Base-by-base conservation (phyloP, 2,797 vertebrate genomes). In the Cercopithecus hamlyni region DNA sequence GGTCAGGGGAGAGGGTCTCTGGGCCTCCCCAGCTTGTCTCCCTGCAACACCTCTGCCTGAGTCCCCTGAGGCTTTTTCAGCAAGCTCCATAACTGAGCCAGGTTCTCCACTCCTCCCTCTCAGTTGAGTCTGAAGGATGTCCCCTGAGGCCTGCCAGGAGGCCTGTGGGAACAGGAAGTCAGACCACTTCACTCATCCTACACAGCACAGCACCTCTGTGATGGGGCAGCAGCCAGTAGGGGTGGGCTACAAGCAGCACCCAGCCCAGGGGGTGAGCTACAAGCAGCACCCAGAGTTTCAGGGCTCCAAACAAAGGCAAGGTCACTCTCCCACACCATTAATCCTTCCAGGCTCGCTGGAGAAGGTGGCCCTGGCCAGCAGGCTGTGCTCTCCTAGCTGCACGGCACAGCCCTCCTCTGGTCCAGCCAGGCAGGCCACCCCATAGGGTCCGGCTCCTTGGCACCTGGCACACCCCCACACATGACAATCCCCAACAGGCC, bases 211-310 rank as follows among this genome's bases (percentile, higher is more conserved):
- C 50, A 39, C 36, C 14, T 19, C 19, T 61, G 24, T 72, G 27
- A 72, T 24, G 0, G 13, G 3, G 55, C 11, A n/a, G 48, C 36
- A 39, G 45, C 15, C 2, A 0, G 26, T 9, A 2, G 33, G n/a
- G n/a, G 39, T 2, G 6, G n/a, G 33, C 84, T 27, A 84, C 22
- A 22, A 33, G 57, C n/a, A 90, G 36, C 85, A 86, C 30, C 67
- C 92, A 90, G 2, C 7, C 61, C 52, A 43, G 43, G 36, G 13
- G 15, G 45, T 33, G 9, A n/a, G 33, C 84, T 27, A 84, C 22
- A 24, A 33, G 57, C 30, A 90, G 36, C 85, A 87, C 17, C 67
- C 92, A 91, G 2, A 75, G 70, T 13, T 83, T 39, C 4, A 33
- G 80, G 80, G 26, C 15, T 81, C 79, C 36, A 75, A 36, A 39